Percentiles rank a stretch among this genome's conserved stretches.
phyloP scores from a whole-genome alignment of 2,797 vertebrate genomes.

The Ptychadena robeensis region DNA sequence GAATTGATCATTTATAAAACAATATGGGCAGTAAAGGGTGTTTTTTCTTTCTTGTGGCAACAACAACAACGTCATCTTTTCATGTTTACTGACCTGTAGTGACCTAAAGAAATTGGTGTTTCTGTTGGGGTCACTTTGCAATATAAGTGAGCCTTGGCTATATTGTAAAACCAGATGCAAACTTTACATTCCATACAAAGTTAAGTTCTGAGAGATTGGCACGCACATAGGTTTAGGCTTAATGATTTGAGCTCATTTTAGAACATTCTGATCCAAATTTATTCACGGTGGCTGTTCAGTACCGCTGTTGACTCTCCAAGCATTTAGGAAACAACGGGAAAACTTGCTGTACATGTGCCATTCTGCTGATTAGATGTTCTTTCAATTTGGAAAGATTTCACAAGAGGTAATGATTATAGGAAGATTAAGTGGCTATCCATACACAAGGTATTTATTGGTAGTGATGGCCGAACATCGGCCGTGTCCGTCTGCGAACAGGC shows the following conservation, averaged over 20 bases:
- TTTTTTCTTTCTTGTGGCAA: not conserved
- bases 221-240: not conserved
- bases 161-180: not conserved
- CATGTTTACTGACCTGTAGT: not conserved
- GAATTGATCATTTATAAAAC: slow-evolving; percentile 20
- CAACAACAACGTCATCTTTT: too few relatives aligned
- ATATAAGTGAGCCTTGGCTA: not conserved
- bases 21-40: not conserved
- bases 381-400: too few relatives aligned
- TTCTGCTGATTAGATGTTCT: too few relatives aligned
- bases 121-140: not conserved
- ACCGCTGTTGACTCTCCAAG: too few relatives aligned
- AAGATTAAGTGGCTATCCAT: too few relatives aligned
- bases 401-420: too few relatives aligned
- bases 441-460: too few relatives aligned
- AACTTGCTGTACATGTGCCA: too few relatives aligned
- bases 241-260: not conserved
- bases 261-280: not conserved
- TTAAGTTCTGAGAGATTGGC: not conserved
- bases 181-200: not conserved
- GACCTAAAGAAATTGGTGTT: not conserved
- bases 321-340: too few relatives aligned
- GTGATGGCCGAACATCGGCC: too few relatives aligned
- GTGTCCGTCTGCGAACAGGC: too few relatives aligned
- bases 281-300: not conserved